A percentile compares a stretch with the other conserved stretches of the same genome.
Conservation (phyloP, 2,797 vertebrate genomes). For the Etheostoma perlongum region DNA sequence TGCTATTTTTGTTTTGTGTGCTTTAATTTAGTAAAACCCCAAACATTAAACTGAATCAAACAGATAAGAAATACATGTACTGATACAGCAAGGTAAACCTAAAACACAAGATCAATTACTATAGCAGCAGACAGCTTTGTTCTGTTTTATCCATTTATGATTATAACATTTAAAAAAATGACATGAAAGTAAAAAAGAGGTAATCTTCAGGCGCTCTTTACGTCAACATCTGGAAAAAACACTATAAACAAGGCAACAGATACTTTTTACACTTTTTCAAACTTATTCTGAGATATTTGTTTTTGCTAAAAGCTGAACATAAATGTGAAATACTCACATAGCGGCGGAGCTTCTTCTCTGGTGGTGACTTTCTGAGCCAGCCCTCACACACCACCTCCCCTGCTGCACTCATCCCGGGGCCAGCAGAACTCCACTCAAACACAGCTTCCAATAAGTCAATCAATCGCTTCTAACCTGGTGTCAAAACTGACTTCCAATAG, state of each 20-base stretch:
- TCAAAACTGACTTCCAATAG: neutral
- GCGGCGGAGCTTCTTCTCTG: constrained; percentile 97
- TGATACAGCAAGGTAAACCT: neutral
- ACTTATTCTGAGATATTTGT: too few relatives aligned
- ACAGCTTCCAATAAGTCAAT: neutral
- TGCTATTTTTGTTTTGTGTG: too few relatives aligned
- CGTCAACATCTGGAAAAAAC: too few relatives aligned
- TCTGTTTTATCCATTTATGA: constrained; percentile 31
- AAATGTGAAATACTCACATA: constrained; percentile 89
- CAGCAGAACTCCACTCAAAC: neutral
- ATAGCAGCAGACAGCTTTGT: neutral
- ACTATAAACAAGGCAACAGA: neutral
- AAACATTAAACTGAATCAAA: too few relatives aligned
- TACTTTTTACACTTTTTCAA: neutral
- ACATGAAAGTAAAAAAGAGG: neutral
- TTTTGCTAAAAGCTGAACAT: too few relatives aligned
- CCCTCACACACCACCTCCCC: constrained; percentile 93
- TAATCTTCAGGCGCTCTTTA: neutral
- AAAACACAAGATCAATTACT: neutral
- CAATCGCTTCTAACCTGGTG: neutral
- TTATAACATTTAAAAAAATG: constrained; percentile 16
- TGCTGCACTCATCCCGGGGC: constrained; percentile 85
- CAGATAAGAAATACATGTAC: neutral
- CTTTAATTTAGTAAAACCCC: too few relatives aligned
- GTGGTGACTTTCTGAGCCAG: constrained; percentile 96